Evolutionary conservation across 2,113 vertebrate genomes (phyloP).

Genomic region (Siniperca chuatsi): DNA sequence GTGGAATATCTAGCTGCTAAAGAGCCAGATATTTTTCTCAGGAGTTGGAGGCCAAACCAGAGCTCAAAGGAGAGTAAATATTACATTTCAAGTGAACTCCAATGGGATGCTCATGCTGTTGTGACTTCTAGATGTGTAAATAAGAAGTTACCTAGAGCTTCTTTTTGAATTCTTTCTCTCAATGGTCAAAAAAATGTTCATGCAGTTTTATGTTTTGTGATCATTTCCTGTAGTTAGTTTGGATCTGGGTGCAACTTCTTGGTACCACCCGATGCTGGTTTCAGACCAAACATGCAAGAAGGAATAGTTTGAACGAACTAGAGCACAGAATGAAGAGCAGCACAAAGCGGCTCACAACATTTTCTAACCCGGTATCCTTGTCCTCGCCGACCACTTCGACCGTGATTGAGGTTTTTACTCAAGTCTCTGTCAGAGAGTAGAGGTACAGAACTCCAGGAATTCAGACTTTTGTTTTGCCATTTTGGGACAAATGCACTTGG

Average conservation of each 20-base stretch:
- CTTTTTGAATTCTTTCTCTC: too few species aligned
- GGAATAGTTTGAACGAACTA: not conserved
- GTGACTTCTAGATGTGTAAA: not conserved
- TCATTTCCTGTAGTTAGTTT: not conserved
- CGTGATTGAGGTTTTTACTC: not conserved
- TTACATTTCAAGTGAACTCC: not conserved
- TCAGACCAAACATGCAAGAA: not conserved
- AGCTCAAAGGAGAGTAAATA: not conserved
- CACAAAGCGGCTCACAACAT: not conserved
- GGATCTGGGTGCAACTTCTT: not conserved
- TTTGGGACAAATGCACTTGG: not conserved
- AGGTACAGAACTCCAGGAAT: not conserved
- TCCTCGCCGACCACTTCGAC: not conserved
- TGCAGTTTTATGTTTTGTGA: not conserved
- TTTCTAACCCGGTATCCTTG: not conserved
- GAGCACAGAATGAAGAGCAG: not conserved
- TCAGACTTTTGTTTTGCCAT: not conserved
- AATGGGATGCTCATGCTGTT: not conserved
- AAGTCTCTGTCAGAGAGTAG: not conserved
- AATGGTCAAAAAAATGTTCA: too few species aligned
- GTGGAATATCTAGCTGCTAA: too few species aligned
- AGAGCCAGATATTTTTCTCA: not conserved
- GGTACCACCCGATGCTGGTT: too few species aligned
- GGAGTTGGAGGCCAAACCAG: not conserved
- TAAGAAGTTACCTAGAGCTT: not conserved